Conservation (phyloP, 30 jellyfish, hydroid and myxozoan species). For the Hydractinia echinata region DNA sequence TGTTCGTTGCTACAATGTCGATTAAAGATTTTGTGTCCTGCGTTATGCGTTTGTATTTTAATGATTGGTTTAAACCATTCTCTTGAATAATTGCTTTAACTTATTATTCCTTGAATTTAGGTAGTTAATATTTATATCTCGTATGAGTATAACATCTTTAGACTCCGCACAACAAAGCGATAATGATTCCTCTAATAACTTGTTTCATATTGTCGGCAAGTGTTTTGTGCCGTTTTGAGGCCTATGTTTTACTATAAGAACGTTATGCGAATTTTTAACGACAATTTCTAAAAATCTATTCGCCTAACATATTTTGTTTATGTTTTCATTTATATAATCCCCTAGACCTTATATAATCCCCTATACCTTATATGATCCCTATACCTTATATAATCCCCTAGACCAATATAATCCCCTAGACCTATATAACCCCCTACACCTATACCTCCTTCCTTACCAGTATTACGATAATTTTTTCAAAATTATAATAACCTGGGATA, state of each 20-base stretch:
- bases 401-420: too few species aligned
- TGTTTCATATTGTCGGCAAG: not conserved
- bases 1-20: constrained; percentile 18
- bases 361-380: too few species aligned
- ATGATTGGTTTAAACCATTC: not conserved
- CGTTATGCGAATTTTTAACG: not conserved
- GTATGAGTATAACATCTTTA: constrained; percentile 12
- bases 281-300: constrained; percentile 2
- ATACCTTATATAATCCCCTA: too few species aligned
- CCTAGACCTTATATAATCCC: too few species aligned
- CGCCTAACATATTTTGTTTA: constrained; percentile 16
- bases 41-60: constrained; percentile 7
- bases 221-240: constrained; percentile 3
- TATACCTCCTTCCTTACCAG: constrained; percentile 27
- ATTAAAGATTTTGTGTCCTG: constrained; percentile 14
- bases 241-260: too few species aligned
- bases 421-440: too few species aligned
- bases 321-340: not conserved
- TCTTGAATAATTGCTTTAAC: not conserved
- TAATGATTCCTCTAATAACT: not conserved
- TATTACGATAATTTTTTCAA: not conserved
- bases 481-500: not conserved
- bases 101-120: not conserved
- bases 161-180: not conserved
- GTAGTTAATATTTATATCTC: constrained; percentile 10